Base-by-base conservation (phyloP, 2,888 invertebrate genomes). In the Tridacna crocea region DNA sequence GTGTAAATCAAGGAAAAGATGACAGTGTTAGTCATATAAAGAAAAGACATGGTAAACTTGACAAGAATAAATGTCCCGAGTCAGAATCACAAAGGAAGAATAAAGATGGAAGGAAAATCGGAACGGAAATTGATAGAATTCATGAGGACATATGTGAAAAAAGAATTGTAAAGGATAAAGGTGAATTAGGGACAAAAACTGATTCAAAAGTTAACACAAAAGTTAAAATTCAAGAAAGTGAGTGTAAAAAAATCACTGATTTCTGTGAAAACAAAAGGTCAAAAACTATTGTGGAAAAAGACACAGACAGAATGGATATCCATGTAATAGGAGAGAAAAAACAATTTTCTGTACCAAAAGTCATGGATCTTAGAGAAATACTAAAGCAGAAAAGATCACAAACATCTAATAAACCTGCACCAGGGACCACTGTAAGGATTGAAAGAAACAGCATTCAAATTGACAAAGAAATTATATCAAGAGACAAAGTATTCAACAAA, bases 311-410 rank as follows among this genome's bases (percentile, higher is more conserved):
- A 10, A 17, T 55, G 55, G n/a, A 55, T 19, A 55, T 55, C 17
- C 55, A 17, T n/a, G 19, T 55, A 6, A n/a, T 10, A 55, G 10
- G n/a, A 36, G 36, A 36, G 36, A 36, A 36, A 36, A 36, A 36
- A 36, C 36, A 36, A 36, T 36, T 36, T 8, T 26, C 36, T 70
- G 70, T 0, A n/a, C 51, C n/a, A 22, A 72, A 77, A 51, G 80
- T 80, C 26, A 24, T 80, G 19, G 83, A 83, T 66, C 65, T 83
- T 17, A 73, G 83, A 26, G 83, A 83, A 65, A 83, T 80, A 46
- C 72, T 83, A 22, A 80, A 66, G 61, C 75, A 65, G 13, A 79
- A 75, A 75, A 61, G 75, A 48, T 51, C 73, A 19, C 15, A 36
- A 51, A 22, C 61, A 24, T 48, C 51, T 4, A 17, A 66, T 27